phyloP scores from a whole-genome alignment of 2,888 invertebrate genomes.

The Pristionchus fissidentatus region DNA sequence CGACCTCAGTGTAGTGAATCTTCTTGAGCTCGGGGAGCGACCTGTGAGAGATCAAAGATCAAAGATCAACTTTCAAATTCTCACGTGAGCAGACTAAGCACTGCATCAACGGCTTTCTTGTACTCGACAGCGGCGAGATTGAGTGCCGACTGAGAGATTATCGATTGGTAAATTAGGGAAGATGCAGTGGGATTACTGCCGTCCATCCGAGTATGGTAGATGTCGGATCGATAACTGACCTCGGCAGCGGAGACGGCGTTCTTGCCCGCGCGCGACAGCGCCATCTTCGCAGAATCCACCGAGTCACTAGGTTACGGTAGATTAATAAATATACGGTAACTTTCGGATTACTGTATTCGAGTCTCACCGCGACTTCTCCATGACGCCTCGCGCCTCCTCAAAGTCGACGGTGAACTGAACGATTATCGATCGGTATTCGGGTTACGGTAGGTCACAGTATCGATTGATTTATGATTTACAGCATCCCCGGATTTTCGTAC shows the following conservation, averaged over 20 bases:
- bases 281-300: constrained; percentile 7
- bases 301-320: too few relatives aligned
- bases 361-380: constrained; percentile 14
- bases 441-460: neutral
- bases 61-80: constrained; percentile 31
- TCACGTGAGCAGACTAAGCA: neutral
- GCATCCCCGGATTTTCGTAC: too few relatives aligned
- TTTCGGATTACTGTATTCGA: neutral
- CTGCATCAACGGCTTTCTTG: constrained; percentile 14
- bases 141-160: neutral
- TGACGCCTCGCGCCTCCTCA: constrained; percentile 1
- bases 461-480: too few relatives aligned
- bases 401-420: constrained; percentile 35
- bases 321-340: too few relatives aligned
- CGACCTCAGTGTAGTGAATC: constrained; percentile 5
- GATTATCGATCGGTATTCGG: constrained; percentile 12
- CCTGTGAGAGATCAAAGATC: constrained; percentile 20
- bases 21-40: constrained; percentile 15
- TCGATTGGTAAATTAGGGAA: neutral
- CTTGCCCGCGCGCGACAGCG: constrained; percentile 17
- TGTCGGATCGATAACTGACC: neutral
- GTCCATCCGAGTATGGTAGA: neutral
- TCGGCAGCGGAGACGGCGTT: constrained; percentile 9
- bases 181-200: too few relatives aligned
- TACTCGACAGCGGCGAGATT: constrained; percentile 23